Evolutionary conservation across 2,113 vertebrate genomes (phyloP).

Genomic region (Rattus norvegicus): GRCr8 NC_086025.1:58227001-58227500

Average conservation of each 20-base stretch:
- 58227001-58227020: constrained; percentile 79
- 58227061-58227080: constrained; percentile 73
- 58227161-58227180: constrained; percentile 52
- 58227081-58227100: constrained; percentile 74
- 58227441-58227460: constrained; percentile 79
- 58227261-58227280: constrained; percentile 6
- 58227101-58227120: constrained; percentile 68
- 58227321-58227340: constrained; percentile 45
- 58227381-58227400: constrained; percentile 79
- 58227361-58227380: constrained; percentile 66
- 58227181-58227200: constrained; percentile 49
- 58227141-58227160: constrained; percentile 68
- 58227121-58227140: constrained; percentile 66
- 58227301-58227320: constrained; percentile 60
- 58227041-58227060: constrained; percentile 79
- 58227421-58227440: constrained; percentile 77
- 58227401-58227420: constrained; percentile 83
- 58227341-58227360: constrained; percentile 67
- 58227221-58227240: constrained; percentile 49
- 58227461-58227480: constrained; percentile 76
- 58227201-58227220: constrained; percentile 44
- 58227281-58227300: constrained; percentile 51
- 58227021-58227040: constrained; percentile 73
- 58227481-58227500: constrained; percentile 82
- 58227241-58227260: constrained; percentile 45